These are phyloP conservation scores for Daboia siamensis DNA, from an alignment of 2,113 vertebrate genomes.

Conservation along the genomic window DNA sequence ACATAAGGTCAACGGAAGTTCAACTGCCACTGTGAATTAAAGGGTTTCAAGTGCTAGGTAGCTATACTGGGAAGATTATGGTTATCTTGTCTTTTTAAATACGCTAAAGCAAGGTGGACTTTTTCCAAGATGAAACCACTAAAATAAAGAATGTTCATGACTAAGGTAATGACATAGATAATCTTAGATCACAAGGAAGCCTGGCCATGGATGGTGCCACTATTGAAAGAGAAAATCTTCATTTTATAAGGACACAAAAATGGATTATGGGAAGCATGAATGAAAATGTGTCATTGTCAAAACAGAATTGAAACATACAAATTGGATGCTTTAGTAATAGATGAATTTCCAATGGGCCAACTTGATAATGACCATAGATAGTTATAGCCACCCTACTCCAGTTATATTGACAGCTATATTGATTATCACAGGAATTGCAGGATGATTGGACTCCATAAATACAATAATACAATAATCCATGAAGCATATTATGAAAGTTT, in stretches of 20 bases:
- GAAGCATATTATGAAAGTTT: neutral
- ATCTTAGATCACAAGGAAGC: neutral
- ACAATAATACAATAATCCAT: neutral
- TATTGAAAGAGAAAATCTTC: neutral
- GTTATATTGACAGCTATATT: neutral
- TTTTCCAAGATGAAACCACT: neutral
- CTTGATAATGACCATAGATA: neutral
- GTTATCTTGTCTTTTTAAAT: neutral
- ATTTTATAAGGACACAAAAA: neutral
- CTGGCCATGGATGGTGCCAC: neutral
- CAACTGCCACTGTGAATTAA: constrained; percentile 2
- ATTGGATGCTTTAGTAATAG: neutral
- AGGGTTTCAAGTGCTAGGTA: neutral
- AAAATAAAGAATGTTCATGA: neutral
- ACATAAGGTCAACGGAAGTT: neutral
- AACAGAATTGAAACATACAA: neutral
- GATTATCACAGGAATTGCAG: neutral
- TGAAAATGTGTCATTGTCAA: neutral
- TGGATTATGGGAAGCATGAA: neutral
- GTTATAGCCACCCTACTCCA: neutral
- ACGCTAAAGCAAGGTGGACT: neutral
- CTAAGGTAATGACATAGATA: neutral
- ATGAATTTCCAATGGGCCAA: neutral
- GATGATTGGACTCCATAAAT: neutral
- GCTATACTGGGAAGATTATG: neutral